phyloP scores from a whole-genome alignment of 1,140 invertebrate genomes.

The Apolygus lucorum region DNA sequence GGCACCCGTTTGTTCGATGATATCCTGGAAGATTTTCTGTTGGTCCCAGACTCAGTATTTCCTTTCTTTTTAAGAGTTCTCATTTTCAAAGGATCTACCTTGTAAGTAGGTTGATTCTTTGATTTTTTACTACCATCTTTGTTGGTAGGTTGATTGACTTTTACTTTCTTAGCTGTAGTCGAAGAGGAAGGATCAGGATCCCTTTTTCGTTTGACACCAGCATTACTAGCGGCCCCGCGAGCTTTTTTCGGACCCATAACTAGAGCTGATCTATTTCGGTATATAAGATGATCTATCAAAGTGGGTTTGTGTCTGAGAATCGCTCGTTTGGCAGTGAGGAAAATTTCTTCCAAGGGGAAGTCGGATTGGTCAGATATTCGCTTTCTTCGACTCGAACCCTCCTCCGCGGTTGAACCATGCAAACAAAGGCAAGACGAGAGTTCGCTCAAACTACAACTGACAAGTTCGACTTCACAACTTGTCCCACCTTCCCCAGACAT shows the following conservation, averaged over 20 bases:
- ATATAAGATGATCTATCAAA: constrained; percentile 24
- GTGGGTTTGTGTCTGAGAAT: constrained; percentile 22
- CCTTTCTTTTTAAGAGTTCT: constrained; percentile 1
- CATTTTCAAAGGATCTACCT: no score
- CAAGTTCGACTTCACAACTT: constrained; percentile 12
- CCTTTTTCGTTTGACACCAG: constrained; percentile 14
- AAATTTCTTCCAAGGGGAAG: constrained; percentile 5
- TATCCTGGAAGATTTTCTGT: constrained; percentile 5
- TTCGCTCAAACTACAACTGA: constrained; percentile 15
- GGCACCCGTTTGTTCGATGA: background rate
- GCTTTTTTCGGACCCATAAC: constrained; percentile 12
- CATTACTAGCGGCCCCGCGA: background rate
- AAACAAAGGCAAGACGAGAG: constrained; percentile 8
- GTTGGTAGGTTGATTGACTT: no score
- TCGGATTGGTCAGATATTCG: background rate
- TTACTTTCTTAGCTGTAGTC: no score
- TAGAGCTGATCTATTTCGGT: constrained; percentile 18
- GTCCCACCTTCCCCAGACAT: constrained; percentile 18
- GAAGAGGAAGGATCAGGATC: background rate
- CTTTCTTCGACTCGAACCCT: background rate
- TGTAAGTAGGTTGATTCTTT: no score
- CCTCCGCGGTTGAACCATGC: background rate
- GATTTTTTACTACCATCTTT: no score
- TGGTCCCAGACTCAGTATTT: background rate
- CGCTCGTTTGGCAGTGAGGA: constrained; percentile 19